Conservation (phyloP, 2,888 invertebrate species). For the Ectemnius cavifrons region DNA sequence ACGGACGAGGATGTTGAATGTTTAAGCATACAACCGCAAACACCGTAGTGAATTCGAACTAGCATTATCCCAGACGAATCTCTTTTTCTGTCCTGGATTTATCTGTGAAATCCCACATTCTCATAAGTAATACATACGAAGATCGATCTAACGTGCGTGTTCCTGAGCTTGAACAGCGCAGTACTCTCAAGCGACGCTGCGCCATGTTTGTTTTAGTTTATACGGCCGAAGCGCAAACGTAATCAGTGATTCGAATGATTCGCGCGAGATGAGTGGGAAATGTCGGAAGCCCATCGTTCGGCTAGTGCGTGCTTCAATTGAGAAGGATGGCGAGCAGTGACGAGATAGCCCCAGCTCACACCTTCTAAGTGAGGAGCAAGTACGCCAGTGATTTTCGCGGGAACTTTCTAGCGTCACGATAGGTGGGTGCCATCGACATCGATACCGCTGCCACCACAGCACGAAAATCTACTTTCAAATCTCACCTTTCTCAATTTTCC, state of each 20-base stretch:
- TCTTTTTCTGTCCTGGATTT: too few species aligned
- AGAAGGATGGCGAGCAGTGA: conserved; percentile 67
- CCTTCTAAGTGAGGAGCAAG: conserved; percentile 15
- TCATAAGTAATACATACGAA: too few species aligned
- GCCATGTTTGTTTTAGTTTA: conserved; percentile 77
- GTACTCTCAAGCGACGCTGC: conserved; percentile 67
- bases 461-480: conserved; percentile 57
- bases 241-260: conserved; percentile 62
- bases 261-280: conserved; percentile 43
- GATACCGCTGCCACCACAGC: conserved; percentile 56
- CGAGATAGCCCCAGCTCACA: not conserved
- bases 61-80: too few species aligned
- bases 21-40: not conserved
- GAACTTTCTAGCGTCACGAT: conserved; percentile 64
- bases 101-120: too few species aligned
- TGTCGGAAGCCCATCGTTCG: conserved; percentile 45
- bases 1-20: too few species aligned
- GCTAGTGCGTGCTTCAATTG: conserved; percentile 46
- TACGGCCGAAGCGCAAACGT: conserved; percentile 69
- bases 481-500: conserved; percentile 3
- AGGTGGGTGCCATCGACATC: conserved; percentile 43
- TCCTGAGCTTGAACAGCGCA: conserved; percentile 26
- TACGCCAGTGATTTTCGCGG: conserved; percentile 64
- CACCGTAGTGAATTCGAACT: too few species aligned
- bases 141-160: too few species aligned